These are phyloP conservation scores for Tiliacea citrago DNA, from an alignment of 2,888 invertebrate species.

Conservation along the genomic window DNA sequence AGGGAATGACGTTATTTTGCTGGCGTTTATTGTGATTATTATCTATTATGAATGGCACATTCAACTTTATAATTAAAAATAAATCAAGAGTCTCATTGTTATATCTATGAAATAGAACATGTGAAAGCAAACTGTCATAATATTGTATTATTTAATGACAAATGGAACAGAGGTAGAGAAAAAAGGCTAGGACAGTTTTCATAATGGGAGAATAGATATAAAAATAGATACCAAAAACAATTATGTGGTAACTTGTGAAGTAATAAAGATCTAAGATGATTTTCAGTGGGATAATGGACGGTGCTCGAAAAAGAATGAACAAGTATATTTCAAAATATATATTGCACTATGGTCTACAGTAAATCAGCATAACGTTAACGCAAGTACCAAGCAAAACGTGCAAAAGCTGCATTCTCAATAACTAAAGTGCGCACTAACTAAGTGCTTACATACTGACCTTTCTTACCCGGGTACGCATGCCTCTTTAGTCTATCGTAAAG, in stretches of 20 bases:
- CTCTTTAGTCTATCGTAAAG: constrained; percentile 98
- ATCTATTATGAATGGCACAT: neutral
- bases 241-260: neutral
- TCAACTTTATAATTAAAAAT: constrained; percentile 17
- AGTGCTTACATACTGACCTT: constrained; percentile 93
- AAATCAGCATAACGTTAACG: constrained; percentile 39
- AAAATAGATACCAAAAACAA: neutral
- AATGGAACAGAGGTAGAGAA: neutral
- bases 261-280: constrained; percentile 4
- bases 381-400: constrained; percentile 58
- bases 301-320: constrained; percentile 21
- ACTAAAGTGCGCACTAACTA: constrained; percentile 82
- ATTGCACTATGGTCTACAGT: constrained; percentile 19
- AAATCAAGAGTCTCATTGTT: neutral
- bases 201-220: neutral
- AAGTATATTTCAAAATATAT: constrained; percentile 11
- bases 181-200: neutral
- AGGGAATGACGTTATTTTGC: constrained; percentile 25
- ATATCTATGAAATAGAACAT: neutral
- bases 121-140: neutral
- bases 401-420: constrained; percentile 71
- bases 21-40: neutral
- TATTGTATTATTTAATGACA: neutral
- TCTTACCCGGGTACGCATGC: constrained; percentile 98
- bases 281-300: neutral